These are phyloP conservation scores for Indri indri DNA, from an alignment of 2,113 vertebrate genomes.

Conservation along the genomic window DNA sequence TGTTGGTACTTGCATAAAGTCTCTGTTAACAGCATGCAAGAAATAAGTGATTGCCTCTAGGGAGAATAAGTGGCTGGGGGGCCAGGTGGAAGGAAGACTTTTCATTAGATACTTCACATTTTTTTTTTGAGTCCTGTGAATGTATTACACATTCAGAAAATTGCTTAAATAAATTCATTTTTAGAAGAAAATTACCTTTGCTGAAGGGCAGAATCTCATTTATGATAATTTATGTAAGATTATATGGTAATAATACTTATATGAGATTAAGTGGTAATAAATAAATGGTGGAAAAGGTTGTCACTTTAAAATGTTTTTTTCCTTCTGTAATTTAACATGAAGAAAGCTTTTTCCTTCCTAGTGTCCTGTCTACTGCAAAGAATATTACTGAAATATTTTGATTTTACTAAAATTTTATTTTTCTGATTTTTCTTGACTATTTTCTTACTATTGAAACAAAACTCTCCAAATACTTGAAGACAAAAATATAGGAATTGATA, in stretches of 20 bases:
- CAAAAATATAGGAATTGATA: not conserved
- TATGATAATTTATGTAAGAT: not conserved
- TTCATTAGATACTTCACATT: not conserved
- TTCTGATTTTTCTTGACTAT: not conserved
- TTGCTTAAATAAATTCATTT: not conserved
- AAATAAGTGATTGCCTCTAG: not conserved
- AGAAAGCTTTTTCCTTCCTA: not conserved
- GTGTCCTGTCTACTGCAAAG: not conserved
- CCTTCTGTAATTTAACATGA: not conserved
- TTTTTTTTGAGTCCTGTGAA: not conserved
- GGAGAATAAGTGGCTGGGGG: not conserved
- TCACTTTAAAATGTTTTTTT: not conserved
- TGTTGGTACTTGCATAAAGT: not conserved
- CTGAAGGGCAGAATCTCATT: not conserved
- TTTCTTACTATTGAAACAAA: conserved; percentile 29
- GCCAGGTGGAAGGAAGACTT: not conserved
- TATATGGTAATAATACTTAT: not conserved
- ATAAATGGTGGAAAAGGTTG: not conserved
- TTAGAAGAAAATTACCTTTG: not conserved
- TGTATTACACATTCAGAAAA: conserved; percentile 3
- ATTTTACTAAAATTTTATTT: conserved; percentile 11
- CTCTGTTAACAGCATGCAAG: not conserved
- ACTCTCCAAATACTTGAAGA: not conserved
- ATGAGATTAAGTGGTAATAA: not conserved
- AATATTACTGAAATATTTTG: not conserved